These are phyloP conservation scores for Mormyrops boulengeri DNA, from an alignment of 2,797 vertebrate species.

Conservation along the genomic window DNA sequence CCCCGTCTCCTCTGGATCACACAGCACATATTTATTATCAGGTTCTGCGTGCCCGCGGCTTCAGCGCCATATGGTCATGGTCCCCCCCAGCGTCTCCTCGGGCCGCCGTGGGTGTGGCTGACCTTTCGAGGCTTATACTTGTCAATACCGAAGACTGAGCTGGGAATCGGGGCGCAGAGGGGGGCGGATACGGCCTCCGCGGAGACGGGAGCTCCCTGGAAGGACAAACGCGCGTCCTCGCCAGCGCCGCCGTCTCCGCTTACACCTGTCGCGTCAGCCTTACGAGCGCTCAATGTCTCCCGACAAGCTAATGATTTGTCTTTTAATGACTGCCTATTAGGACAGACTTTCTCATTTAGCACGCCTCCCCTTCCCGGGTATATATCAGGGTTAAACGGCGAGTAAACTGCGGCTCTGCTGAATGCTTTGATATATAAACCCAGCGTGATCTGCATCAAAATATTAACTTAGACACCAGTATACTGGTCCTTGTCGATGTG, in stretches of 20 bases:
- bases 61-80: constrained; percentile 33
- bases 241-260: neutral
- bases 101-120: constrained; percentile 19
- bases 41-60: neutral
- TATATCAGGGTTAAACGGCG: neutral
- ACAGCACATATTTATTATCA: neutral
- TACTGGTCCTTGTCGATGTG: neutral
- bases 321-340: constrained; percentile 13
- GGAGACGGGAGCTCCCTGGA: neutral
- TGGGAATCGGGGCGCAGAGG: neutral
- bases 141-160: constrained; percentile 18
- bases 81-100: constrained; percentile 26
- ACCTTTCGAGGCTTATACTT: constrained; percentile 19
- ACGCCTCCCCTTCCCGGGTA: neutral
- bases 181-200: neutral
- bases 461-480: neutral
- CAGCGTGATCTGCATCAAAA: constrained; percentile 14
- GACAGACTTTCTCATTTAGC: neutral
- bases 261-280: neutral
- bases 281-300: neutral
- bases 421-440: constrained; percentile 6
- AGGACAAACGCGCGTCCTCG: neutral
- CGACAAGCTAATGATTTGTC: neutral
- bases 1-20: neutral
- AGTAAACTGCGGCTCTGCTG: neutral